Evolutionary conservation across 2,113 vertebrate genomes (phyloP), one percentile per base, ranked within the genome.

Genomic region (Osmerus mordax): DNA sequence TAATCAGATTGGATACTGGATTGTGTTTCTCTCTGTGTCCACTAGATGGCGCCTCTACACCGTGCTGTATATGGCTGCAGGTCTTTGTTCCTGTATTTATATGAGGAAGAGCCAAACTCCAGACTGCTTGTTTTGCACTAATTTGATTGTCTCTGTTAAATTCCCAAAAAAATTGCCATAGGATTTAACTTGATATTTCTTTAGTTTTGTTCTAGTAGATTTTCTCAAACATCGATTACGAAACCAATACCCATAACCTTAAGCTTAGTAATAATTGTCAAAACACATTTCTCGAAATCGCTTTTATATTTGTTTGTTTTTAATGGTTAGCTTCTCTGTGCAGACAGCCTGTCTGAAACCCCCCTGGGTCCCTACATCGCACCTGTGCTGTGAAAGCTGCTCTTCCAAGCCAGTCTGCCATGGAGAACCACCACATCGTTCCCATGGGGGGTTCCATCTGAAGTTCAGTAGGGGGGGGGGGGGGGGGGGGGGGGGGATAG

Each of bases 361-460:
- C 53, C 53, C 53, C 53, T 18, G 13, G 3, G 13, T 18, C 4
- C 53, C 23, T 23, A 23, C 8, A 13, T n/a, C 54, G 15, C 54
- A n/a, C 7, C n/a, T 56, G 14, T 6, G 14, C 4, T 18, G 14
- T 18, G 54, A 18, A n/a, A 18, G 28, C 72, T 68, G 67, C 74
- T 67, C 75, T 75, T 81, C 67, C 67, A 68, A n/a, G 67, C 65
- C 69, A 19, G 32, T 86, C 73, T 78, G 70, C 80, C 71, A 83
- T 62, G 75, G 61, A 79, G 67, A 54, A 70, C 79, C 64, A 51
- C 71, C 70, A 59, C 74, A 71, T 75, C 67, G 36, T 65, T 89
- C 89, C 84, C 87, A 69, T 67, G 62, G 87, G 84, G 84, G 87
- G 77, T 74, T 75, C 36, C 41, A 80, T 63, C 74, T 11, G 82